These are phyloP conservation scores for Hemicentrotus pulcherrimus DNA, from an alignment of 35 echinoderm and acorn worm genomes.

Conservation along the genomic window DNA sequence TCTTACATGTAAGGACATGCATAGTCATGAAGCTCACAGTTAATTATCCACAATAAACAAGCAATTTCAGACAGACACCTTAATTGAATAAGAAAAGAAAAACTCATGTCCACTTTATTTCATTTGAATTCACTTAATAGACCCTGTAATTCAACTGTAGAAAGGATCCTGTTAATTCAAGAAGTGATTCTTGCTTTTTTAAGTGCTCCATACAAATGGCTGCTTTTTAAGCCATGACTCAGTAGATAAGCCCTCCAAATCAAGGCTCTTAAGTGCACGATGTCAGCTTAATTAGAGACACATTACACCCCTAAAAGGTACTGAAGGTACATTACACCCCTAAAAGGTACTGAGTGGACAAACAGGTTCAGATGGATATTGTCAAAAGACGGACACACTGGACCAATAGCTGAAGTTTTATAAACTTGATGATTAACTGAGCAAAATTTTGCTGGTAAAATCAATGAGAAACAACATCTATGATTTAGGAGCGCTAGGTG, in stretches of 20 bases:
- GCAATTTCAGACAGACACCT: not conserved
- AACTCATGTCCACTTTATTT: not conserved
- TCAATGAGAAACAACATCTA: too few species aligned
- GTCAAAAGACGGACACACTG: too few species aligned
- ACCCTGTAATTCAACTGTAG: not conserved
- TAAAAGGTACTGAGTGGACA: not conserved
- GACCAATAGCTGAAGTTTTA: too few species aligned
- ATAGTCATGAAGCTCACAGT: too few species aligned
- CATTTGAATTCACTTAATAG: not conserved
- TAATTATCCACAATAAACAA: not conserved
- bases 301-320: not conserved
- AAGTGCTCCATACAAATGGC: not conserved
- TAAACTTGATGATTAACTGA: too few species aligned
- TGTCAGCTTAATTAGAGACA: not conserved
- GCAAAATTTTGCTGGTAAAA: too few species aligned
- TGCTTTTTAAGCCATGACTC: not conserved
- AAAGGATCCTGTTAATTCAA: not conserved
- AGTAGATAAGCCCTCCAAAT: not conserved
- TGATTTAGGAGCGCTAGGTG: too few species aligned
- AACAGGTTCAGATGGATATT: too few species aligned
- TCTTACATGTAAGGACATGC: too few species aligned
- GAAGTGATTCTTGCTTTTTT: not conserved
- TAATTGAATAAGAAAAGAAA: not conserved
- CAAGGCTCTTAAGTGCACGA: not conserved
- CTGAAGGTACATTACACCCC: not conserved